phyloP scores from a whole-genome alignment of 2,113 vertebrate species.

The Phylloscopus trochilus region DNA sequence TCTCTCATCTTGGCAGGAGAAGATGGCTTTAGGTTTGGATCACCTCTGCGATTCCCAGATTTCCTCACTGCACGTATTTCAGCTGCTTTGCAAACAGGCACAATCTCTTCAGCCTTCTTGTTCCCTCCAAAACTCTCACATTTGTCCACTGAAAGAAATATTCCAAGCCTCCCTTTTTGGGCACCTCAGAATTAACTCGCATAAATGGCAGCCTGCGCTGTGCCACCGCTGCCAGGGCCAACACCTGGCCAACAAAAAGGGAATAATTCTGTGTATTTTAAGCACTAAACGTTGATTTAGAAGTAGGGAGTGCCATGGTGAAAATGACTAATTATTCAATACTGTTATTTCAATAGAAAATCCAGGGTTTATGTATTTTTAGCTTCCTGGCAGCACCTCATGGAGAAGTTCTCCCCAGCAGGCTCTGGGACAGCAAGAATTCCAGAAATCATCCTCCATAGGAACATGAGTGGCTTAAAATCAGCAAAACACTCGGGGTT shows the following conservation, averaged over 20 bases:
- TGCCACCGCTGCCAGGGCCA: background rate
- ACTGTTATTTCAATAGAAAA: background rate
- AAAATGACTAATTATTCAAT: background rate
- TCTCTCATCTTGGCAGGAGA: background rate
- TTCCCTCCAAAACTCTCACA: background rate
- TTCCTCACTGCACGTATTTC: rapidly evolving
- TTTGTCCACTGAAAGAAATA: background rate
- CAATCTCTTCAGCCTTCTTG: background rate
- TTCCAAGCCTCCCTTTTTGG: background rate
- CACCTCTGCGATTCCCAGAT: background rate
- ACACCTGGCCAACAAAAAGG: background rate
- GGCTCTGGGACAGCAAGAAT: background rate
- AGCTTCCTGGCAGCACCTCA: background rate
- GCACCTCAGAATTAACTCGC: background rate
- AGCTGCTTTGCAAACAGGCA: background rate
- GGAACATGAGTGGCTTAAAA: background rate
- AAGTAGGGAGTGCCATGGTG: background rate
- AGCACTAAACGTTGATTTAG: rapidly evolving
- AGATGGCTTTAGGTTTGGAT: too few species aligned
- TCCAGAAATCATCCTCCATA: background rate
- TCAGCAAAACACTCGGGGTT: background rate
- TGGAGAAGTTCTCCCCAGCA: background rate
- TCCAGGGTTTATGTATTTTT: background rate
- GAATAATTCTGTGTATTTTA: background rate
- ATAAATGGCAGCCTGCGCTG: rapidly evolving